A percentile compares a stretch with the other conserved stretches of the same genome.
Evolutionary conservation across 2,113 vertebrate genomes (phyloP).

Genomic region (Ivindomyrus marchei): DNA sequence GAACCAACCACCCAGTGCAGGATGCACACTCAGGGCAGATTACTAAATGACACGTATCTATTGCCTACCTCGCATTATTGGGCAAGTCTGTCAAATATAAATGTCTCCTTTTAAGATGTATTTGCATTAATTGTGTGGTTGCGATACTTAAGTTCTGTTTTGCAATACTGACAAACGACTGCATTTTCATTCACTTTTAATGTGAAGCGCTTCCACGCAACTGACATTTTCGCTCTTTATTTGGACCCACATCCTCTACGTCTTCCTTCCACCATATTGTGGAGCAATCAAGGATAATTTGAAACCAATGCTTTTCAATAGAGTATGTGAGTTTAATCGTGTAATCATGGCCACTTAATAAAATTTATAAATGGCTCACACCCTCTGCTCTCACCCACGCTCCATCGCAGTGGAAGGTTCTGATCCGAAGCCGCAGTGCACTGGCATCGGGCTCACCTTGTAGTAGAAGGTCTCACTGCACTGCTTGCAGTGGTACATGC

Average conservation of each 20-base stretch:
- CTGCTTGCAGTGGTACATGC: conserved; percentile 83
- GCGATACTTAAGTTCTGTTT: background rate
- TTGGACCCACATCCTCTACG: background rate
- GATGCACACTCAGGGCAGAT: background rate
- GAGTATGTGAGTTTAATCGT: background rate
- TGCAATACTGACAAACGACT: background rate
- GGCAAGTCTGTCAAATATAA: background rate
- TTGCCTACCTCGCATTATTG: background rate
- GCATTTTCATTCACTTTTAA: background rate
- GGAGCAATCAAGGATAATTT: background rate
- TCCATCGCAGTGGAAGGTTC: background rate
- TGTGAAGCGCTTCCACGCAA: background rate
- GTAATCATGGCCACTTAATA: background rate
- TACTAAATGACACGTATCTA: background rate
- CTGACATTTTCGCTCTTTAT: background rate
- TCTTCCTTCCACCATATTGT: background rate
- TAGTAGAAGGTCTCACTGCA: conserved; percentile 84
- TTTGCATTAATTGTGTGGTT: background rate
- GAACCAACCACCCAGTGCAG: background rate
- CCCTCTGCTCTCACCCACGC: background rate
- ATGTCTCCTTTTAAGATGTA: background rate
- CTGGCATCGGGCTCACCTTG: conserved; percentile 65
- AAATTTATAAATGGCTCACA: background rate
- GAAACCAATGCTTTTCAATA: background rate
- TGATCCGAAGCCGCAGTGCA: background rate